These are phyloP conservation scores for Aegotheles bennettii DNA, from an alignment of 2,113 vertebrate genomes.

Conservation along the genomic window DNA sequence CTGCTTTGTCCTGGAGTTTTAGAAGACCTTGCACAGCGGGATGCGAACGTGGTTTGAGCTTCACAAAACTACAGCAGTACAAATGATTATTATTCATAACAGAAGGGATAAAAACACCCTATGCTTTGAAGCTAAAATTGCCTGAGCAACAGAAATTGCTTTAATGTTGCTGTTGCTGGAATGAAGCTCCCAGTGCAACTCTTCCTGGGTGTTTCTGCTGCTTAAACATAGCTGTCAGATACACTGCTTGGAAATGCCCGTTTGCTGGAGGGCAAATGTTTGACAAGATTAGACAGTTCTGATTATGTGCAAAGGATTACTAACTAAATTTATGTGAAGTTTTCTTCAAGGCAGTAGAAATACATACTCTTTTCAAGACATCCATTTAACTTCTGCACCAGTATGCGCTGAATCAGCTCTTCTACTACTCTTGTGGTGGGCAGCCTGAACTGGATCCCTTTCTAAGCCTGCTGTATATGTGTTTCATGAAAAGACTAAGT, in stretches of 20 bases:
- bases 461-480: not conserved
- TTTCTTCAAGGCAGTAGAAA: not conserved
- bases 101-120: not conserved
- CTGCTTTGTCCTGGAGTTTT: not conserved
- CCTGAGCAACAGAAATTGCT: not conserved
- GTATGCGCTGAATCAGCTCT: not conserved
- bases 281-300: not conserved
- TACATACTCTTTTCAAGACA: not conserved
- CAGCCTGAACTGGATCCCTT: not conserved
- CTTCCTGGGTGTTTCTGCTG: not conserved
- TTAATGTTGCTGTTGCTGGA: not conserved
- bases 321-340: not conserved
- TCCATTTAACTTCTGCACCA: not conserved
- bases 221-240: not conserved
- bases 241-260: not conserved
- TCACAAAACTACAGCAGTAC: not conserved
- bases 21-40: not conserved
- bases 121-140: not conserved
- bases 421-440: not conserved
- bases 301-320: not conserved
- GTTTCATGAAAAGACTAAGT: not conserved
- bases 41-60: not conserved
- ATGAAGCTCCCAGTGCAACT: not conserved
- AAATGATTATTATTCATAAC: not conserved
- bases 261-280: slow-evolving; percentile 9